Evolutionary conservation across 2,113 vertebrate species (phyloP).

Genomic region (Emydocephalus ijimae): DNA sequence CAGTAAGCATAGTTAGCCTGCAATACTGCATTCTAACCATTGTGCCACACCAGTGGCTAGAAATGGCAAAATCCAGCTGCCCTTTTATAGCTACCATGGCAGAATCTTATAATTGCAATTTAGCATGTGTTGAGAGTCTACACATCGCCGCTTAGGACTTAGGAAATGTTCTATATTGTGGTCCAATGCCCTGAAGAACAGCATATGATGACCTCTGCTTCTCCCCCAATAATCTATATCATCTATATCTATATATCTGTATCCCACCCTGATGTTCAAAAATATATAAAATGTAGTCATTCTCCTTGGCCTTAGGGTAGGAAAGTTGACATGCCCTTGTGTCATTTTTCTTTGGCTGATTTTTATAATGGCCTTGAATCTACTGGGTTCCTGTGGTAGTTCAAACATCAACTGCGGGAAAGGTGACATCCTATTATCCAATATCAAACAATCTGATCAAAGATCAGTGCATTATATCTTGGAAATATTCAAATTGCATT

Average conservation of each 20-base stretch:
- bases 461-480: neutral
- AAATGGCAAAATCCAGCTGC: neutral
- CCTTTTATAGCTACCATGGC: neutral
- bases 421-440: neutral
- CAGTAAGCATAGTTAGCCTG: too few relatives aligned
- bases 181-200: neutral
- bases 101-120: neutral
- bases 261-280: neutral
- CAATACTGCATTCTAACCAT: neutral
- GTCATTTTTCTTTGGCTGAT: neutral
- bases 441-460: neutral
- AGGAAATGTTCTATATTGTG: neutral
- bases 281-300: neutral
- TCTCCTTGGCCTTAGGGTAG: neutral
- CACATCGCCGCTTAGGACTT: neutral
- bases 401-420: neutral
- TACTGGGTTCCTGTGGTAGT: neutral
- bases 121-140: neutral
- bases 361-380: neutral
- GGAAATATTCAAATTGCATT: neutral
- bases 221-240: too few relatives aligned
- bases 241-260: too few relatives aligned
- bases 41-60: neutral
- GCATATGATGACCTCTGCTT: neutral
- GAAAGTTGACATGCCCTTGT: neutral